Conservation (phyloP, 2,888 invertebrate genomes). For the Campopleginae sp. region DNA sequence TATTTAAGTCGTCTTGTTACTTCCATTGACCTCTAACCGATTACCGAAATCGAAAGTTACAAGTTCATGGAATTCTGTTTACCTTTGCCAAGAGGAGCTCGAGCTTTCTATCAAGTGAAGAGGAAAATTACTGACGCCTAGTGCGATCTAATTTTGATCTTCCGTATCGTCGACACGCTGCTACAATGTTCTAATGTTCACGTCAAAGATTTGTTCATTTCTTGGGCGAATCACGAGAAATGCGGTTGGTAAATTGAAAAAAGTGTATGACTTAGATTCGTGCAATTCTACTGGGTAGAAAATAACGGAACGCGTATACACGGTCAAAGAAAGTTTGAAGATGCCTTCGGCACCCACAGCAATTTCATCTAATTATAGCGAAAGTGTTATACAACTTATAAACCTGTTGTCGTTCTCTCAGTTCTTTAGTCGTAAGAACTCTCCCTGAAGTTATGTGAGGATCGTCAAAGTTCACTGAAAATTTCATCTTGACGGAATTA, state of each 20-base stretch:
- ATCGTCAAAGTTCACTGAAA: conserved; percentile 31
- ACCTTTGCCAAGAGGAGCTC: neutral
- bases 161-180: too few relatives aligned
- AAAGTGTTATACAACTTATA: conserved; percentile 58
- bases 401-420: conserved; percentile 30
- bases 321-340: conserved; percentile 61
- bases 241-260: neutral
- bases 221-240: neutral
- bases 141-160: neutral
- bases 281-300: neutral
- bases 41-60: neutral
- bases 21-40: neutral
- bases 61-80: neutral
- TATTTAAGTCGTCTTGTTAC: neutral
- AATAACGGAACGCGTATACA: conserved; percentile 24
- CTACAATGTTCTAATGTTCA: too few relatives aligned
- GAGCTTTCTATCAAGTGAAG: neutral
- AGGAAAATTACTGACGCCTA: neutral
- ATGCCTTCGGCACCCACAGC: conserved; percentile 52
- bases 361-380: conserved; percentile 54
- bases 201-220: too few relatives aligned
- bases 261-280: neutral
- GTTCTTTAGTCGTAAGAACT: conserved; percentile 7
- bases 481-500: conserved; percentile 17
- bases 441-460: conserved; percentile 1